phyloP scores from a whole-genome alignment of 2,113 vertebrate genomes.

The Rhinoptilus africanus region DNA sequence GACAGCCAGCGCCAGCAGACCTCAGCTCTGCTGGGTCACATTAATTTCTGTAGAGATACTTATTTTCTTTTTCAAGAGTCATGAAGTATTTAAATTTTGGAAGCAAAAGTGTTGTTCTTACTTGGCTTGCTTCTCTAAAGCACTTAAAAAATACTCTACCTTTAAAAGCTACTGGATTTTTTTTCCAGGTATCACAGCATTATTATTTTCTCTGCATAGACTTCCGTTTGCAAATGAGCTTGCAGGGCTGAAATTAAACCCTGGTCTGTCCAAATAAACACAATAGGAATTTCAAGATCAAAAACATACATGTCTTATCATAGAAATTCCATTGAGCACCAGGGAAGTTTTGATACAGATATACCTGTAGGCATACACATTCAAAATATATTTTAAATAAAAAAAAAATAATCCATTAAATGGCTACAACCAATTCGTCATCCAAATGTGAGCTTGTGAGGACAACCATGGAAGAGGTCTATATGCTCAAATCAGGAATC shows the following conservation, averaged over 20 bases:
- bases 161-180: neutral
- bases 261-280: neutral
- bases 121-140: neutral
- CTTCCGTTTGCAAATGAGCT: neutral
- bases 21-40: rapidly evolving
- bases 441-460: neutral
- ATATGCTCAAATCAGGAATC: neutral
- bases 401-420: neutral
- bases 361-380: neutral
- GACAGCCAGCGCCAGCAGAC: neutral
- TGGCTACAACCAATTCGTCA: neutral
- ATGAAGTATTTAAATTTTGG: neutral
- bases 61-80: neutral
- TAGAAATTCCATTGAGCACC: neutral
- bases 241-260: neutral
- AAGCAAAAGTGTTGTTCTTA: neutral
- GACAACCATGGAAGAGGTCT: neutral
- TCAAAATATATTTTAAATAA: neutral
- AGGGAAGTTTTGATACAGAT: neutral
- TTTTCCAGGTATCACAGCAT: neutral
- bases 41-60: neutral
- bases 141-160: neutral
- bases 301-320: neutral
- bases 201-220: neutral
- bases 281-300: neutral